Evolutionary conservation across 2,888 invertebrate genomes (phyloP), one percentile per base, ranked within the genome.

Genomic region (Habroteleia sp.): DNA sequence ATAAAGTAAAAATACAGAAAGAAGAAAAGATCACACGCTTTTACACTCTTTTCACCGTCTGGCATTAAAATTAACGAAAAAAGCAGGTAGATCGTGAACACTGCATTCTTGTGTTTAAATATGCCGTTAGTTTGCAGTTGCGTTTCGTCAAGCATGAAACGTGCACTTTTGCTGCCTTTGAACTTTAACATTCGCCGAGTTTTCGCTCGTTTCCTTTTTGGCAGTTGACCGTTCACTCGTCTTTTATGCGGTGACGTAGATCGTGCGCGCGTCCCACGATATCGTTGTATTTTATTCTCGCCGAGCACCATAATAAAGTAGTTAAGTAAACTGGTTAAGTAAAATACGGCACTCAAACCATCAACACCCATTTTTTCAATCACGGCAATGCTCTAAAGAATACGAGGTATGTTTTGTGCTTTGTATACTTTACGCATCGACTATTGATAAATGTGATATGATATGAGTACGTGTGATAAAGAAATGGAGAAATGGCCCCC

Each of bases 61-160:
- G 14, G 50, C 50, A 63, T 68, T 62, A 68, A 63, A 74, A 68
- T 68, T 58, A 63, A 74, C 68, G 58, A 50, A 74, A 63, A 20
- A 29, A 11, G 13, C 41, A 29, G 25, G 37, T 37, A 20, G 20
- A 54, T 62, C 37, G 50, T 37, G 29, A 48, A 29, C 63, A 23
- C 60, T 35, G 41, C 37, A 52, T 52, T 46, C 52, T 41, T 42
- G 29, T 44, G 66, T 48, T 75, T 62, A 75, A 71, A 71, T 66
- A 75, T 66, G 66, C 75, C 56, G 71, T 75, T 66, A 58, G 71
- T 14, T 37, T 27, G 56, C 72, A 20, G 62, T 54, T 58, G 58
- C 58, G 58, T 72, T 72, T 66, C 62, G 66, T 66, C 72, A 63
- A 63, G 76, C 68, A 76, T 66, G 62, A 76, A 76, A 68, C 42